Conservation (phyloP, 2,888 invertebrate species). For the Hedya salicella region DNA sequence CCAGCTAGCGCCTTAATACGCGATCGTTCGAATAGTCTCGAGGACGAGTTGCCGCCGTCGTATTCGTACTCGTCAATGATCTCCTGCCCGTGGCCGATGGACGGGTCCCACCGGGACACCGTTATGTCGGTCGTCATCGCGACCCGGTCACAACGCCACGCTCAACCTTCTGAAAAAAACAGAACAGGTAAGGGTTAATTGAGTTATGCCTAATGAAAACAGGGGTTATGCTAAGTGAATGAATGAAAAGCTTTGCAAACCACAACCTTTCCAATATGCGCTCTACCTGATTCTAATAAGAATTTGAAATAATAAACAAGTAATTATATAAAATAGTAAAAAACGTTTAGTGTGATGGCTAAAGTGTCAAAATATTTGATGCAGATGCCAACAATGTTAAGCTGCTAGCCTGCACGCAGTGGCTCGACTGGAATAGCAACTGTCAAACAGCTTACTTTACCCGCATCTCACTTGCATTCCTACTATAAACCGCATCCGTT, state of each 20-base stretch:
- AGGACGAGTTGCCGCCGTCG: slow-evolving; percentile 99
- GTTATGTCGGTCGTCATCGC: slow-evolving; percentile 98
- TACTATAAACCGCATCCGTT: neutral
- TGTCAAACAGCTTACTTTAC: neutral
- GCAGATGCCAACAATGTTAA: too few species aligned
- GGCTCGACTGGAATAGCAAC: neutral
- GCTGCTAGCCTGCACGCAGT: too few species aligned
- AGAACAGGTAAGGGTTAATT: slow-evolving; percentile 24
- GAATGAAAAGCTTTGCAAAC: too few species aligned
- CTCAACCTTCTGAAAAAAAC: slow-evolving; percentile 71
- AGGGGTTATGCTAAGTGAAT: neutral
- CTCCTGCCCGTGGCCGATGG: slow-evolving; percentile 94
- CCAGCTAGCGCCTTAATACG: slow-evolving; percentile 99
- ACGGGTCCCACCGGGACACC: slow-evolving; percentile 98
- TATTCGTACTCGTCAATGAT: slow-evolving; percentile 99
- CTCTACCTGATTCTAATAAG: too few species aligned
- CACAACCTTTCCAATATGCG: too few species aligned
- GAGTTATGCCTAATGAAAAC: neutral
- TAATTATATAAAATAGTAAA: too few species aligned
- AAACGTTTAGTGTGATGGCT: too few species aligned
- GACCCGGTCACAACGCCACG: slow-evolving; percentile 80
- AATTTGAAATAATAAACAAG: neutral
- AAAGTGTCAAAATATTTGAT: too few species aligned
- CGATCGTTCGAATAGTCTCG: slow-evolving; percentile 99
- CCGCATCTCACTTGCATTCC: neutral